A percentile compares a stretch with the other conserved stretches of the same genome.
Conservation (phyloP, 1,140 invertebrate genomes). For the Conus betulinus region DNA sequence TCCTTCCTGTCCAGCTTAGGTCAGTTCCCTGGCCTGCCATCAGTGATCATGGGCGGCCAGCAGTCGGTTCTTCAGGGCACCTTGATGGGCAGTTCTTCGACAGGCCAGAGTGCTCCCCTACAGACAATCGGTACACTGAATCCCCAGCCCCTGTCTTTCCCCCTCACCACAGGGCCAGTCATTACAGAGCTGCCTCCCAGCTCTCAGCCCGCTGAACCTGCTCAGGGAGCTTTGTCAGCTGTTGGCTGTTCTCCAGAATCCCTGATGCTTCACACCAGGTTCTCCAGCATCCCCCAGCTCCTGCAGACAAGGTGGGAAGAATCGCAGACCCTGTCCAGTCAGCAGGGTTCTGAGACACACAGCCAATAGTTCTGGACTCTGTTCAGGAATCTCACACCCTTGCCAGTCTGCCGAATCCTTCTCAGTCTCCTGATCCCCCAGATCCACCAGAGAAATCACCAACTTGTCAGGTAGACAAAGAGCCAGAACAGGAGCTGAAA, state of each 20-base stretch:
- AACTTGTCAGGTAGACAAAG: background rate
- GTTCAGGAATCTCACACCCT: background rate
- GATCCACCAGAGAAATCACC: background rate
- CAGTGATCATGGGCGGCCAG: conserved; percentile 50
- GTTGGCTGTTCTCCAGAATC: background rate
- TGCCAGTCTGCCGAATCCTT: background rate
- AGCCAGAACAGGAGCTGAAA: background rate
- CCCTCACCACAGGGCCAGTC: conserved; percentile 19
- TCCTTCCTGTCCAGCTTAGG: conserved; percentile 41
- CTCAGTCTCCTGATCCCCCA: background rate
- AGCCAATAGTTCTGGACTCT: background rate
- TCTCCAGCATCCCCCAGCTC: background rate
- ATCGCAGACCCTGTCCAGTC: background rate
- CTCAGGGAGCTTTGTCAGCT: background rate
- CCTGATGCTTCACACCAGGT: background rate
- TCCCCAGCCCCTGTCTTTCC: conserved; percentile 15
- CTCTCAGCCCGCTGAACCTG: background rate
- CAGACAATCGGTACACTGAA: background rate
- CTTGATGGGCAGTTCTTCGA: conserved; percentile 15
- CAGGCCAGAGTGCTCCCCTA: background rate
- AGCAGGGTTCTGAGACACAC: background rate
- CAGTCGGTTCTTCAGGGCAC: conserved; percentile 42
- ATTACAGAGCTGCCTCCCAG: conserved; percentile 29
- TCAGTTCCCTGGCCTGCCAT: conserved; percentile 42
- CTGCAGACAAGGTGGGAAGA: background rate